Evolutionary conservation across 2,888 invertebrate genomes (phyloP).

Genomic region (Lottia gigantea): DNA sequence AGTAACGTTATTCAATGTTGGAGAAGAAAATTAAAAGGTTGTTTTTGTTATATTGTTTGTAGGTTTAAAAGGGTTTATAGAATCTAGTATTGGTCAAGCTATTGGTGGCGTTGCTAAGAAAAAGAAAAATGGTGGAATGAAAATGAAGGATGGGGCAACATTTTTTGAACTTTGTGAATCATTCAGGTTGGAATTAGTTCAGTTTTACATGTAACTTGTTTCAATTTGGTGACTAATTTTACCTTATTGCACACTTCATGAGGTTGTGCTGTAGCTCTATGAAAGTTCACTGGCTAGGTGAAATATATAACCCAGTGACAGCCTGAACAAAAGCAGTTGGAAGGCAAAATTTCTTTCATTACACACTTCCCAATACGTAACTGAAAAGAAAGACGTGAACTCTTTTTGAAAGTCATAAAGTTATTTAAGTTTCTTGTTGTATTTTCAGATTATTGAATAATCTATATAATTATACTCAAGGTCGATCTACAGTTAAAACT

Average conservation of each 20-base stretch:
- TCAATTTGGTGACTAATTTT: too few species aligned
- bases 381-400: too few species aligned
- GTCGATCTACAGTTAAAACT: conserved; percentile 20
- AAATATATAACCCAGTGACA: too few species aligned
- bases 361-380: too few species aligned
- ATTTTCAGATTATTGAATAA: conserved; percentile 3
- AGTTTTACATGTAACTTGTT: too few species aligned
- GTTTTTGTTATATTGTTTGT: conserved; percentile 12
- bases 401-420: too few species aligned
- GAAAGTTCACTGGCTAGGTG: too few species aligned
- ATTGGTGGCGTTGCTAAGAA: conserved; percentile 59
- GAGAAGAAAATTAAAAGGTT: background rate
- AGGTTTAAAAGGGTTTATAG: conserved; percentile 51
- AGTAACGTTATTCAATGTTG: too few species aligned
- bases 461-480: conserved; percentile 1
- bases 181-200: conserved; percentile 44
- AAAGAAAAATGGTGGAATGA: conserved; percentile 51
- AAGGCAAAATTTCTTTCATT: too few species aligned
- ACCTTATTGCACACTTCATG: too few species aligned
- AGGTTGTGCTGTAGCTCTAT: too few species aligned
- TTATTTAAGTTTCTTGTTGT: background rate
- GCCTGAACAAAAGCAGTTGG: too few species aligned
- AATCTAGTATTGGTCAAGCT: conserved; percentile 59
- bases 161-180: conserved; percentile 58
- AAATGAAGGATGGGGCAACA: conserved; percentile 48